Percentiles rank a stretch among this genome's conserved stretches.
Evolutionary conservation across 2,797 vertebrate species (phyloP).

Genomic region (Phoxinus dragarum): DNA sequence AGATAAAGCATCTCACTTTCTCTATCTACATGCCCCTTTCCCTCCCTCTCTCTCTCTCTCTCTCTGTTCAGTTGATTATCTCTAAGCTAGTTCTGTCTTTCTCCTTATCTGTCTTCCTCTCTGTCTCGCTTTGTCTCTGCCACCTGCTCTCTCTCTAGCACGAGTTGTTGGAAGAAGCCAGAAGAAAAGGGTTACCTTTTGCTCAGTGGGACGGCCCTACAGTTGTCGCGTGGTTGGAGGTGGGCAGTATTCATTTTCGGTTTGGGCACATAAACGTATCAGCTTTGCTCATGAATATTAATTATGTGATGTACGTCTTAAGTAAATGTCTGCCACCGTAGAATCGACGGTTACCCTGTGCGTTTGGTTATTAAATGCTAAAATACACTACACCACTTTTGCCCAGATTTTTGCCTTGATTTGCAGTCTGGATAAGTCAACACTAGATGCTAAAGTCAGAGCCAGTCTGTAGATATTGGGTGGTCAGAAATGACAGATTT

Average conservation of each 20-base stretch:
- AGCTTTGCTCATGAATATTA: neutral
- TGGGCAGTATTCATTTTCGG: constrained; percentile 62
- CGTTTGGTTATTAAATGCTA: neutral
- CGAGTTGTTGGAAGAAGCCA: constrained; percentile 95
- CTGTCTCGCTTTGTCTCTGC: constrained; percentile 16
- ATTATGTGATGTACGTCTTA: neutral
- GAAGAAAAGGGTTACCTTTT: constrained; percentile 94
- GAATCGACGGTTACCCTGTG: neutral
- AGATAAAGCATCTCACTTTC: constrained; percentile 42
- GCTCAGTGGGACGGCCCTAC: constrained; percentile 98
- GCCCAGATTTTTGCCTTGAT: no score
- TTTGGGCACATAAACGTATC: no score
- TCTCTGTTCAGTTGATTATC: constrained; percentile 34
- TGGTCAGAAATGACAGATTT: neutral
- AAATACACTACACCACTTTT: neutral
- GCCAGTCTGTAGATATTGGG: neutral
- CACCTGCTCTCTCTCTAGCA: constrained; percentile 75
- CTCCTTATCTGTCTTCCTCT: constrained; percentile 23
- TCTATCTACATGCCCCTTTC: constrained; percentile 16
- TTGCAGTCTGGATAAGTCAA: no score
- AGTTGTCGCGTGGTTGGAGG: constrained; percentile 96
- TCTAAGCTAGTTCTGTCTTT: constrained; percentile 26
- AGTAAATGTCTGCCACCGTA: neutral
- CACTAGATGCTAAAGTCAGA: no score
- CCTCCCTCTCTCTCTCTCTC: neutral